These are phyloP conservation scores for Drosophila multiciliata DNA, from an alignment of 2,888 invertebrate species.

Conservation along the genomic window DNA sequence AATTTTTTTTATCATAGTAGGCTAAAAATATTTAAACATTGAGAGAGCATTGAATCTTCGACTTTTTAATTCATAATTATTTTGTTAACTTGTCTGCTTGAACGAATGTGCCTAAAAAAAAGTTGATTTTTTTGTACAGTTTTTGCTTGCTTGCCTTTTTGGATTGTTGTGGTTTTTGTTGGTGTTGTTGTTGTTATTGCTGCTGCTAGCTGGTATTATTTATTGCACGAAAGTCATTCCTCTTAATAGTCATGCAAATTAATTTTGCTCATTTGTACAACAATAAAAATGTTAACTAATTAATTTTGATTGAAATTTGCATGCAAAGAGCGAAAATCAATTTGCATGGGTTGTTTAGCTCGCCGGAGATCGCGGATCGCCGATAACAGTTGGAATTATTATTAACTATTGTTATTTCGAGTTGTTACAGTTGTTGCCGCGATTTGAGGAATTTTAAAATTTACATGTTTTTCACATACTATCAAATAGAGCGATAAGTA, in stretches of 20 bases:
- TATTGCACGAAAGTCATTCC: slow-evolving; percentile 81
- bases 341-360: slow-evolving; percentile 71
- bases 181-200: slow-evolving; percentile 34
- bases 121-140: slow-evolving; percentile 59
- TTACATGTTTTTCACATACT: slow-evolving; percentile 35
- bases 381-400: slow-evolving; percentile 51
- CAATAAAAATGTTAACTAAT: slow-evolving; percentile 84
- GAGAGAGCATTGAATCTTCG: slow-evolving; percentile 33
- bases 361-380: slow-evolving; percentile 40
- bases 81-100: slow-evolving; percentile 14
- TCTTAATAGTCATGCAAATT: slow-evolving; percentile 83
- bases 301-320: slow-evolving; percentile 84
- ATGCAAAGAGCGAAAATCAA: slow-evolving; percentile 82
- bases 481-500: slow-evolving; percentile 37
- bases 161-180: slow-evolving; percentile 37
- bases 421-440: slow-evolving; percentile 16
- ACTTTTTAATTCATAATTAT: neutral
- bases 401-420: slow-evolving; percentile 23
- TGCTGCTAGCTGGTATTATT: slow-evolving; percentile 58
- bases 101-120: slow-evolving; percentile 47
- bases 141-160: slow-evolving; percentile 42
- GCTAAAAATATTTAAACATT: neutral
- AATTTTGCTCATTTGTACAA: slow-evolving; percentile 83
- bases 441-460: slow-evolving; percentile 43
- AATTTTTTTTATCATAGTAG: no score